phyloP scores from a whole-genome alignment of 2,113 vertebrate species.

The Tonatia bakeri region DNA sequence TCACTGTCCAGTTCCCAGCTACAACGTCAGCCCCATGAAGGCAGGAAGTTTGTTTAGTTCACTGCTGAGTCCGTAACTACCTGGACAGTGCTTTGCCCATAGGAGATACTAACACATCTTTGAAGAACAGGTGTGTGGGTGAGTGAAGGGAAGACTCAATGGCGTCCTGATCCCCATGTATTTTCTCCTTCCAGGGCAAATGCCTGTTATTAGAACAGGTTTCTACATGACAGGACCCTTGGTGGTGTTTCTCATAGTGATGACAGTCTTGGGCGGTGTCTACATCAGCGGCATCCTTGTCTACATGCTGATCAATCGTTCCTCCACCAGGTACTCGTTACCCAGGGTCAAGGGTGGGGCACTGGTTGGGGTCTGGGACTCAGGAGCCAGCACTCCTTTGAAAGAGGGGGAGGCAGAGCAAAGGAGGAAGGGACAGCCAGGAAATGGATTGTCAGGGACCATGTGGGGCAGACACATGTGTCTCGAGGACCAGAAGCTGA shows the following conservation, averaged over 20 bases:
- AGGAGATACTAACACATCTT: background rate
- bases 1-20: background rate
- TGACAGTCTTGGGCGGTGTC: background rate
- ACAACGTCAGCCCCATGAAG: background rate
- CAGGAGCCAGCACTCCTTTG: background rate
- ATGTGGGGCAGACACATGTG: background rate
- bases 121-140: background rate
- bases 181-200: background rate
- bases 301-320: background rate
- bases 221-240: background rate
- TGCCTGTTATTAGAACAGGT: fast-evolving
- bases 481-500: background rate
- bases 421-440: background rate
- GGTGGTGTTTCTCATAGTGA: background rate
- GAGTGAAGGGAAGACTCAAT: background rate
- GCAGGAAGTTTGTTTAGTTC: background rate
- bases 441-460: background rate
- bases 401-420: background rate
- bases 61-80: background rate
- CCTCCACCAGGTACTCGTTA: background rate
- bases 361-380: background rate
- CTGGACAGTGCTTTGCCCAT: background rate
- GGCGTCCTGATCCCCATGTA: background rate
- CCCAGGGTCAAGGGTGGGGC: background rate
- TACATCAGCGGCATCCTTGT: background rate